Evolutionary conservation across 2,888 invertebrate genomes (phyloP).

Genomic region (Volucella zonaria): DNA sequence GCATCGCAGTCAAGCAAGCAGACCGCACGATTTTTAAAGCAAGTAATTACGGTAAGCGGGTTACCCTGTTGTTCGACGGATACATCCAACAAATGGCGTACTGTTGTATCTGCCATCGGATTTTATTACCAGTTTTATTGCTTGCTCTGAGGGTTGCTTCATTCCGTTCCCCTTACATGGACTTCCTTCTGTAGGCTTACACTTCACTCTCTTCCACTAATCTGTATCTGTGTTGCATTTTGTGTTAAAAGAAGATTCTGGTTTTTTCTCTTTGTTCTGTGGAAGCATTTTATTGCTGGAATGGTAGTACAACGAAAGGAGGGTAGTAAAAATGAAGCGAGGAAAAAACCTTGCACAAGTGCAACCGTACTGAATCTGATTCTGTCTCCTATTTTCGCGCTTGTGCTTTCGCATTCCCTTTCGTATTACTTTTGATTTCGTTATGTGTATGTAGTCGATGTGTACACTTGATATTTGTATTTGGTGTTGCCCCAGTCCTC

Average conservation of each 20-base stretch:
- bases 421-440: slow-evolving; percentile 63
- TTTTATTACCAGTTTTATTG: slow-evolving; percentile 62
- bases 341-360: slow-evolving; percentile 55
- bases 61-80: slow-evolving; percentile 50
- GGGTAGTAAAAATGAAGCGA: background rate
- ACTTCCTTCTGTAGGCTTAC: background rate
- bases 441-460: slow-evolving; percentile 25
- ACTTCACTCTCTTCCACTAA: background rate
- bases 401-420: slow-evolving; percentile 55
- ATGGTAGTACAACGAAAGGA: background rate
- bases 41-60: slow-evolving; percentile 64
- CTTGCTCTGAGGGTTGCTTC: slow-evolving; percentile 36
- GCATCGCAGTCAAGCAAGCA: slow-evolving; percentile 34
- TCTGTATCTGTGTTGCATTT: slow-evolving; percentile 13
- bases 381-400: slow-evolving; percentile 27
- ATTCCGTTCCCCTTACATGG: background rate
- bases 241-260: slow-evolving; percentile 41
- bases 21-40: slow-evolving; percentile 46
- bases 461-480: slow-evolving; percentile 7
- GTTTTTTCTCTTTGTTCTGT: slow-evolving; percentile 15
- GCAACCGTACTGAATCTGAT: slow-evolving; percentile 53
- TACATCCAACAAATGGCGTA: slow-evolving; percentile 55
- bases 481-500: slow-evolving; percentile 36
- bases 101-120: slow-evolving; percentile 57
- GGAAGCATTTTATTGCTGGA: background rate